These are phyloP conservation scores for Salvator merianae DNA, from an alignment of 2,113 vertebrate genomes.

Conservation along the genomic window DNA sequence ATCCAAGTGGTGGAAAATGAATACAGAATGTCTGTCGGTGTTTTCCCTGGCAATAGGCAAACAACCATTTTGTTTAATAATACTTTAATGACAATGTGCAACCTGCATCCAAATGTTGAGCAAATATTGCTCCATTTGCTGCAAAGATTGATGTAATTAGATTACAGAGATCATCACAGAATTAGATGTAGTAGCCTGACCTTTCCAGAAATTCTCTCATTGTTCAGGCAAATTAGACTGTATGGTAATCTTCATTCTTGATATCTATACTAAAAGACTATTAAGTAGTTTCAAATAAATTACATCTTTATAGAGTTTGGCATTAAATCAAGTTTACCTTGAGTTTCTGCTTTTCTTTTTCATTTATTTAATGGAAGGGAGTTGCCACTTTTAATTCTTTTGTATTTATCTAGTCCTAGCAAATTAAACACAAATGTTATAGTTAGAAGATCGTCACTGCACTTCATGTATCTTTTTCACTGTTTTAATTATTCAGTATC, in stretches of 20 bases:
- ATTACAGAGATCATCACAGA: conserved; percentile 51
- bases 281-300: conserved; percentile 28
- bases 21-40: conserved; percentile 51
- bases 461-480: neutral
- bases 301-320: neutral
- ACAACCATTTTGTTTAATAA: conserved; percentile 57
- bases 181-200: conserved; percentile 44
- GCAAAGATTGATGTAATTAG: conserved; percentile 57
- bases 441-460: neutral
- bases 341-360: neutral
- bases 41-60: conserved; percentile 59
- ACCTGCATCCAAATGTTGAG: conserved; percentile 45
- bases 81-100: conserved; percentile 43
- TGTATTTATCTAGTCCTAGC: neutral
- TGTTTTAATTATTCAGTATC: neutral
- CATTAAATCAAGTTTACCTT: neutral
- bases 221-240: conserved; percentile 53
- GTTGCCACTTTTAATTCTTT: neutral
- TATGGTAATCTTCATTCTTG: conserved; percentile 48
- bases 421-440: neutral
- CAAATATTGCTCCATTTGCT: conserved; percentile 55
- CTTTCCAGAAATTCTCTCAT: conserved; percentile 49
- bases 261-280: conserved; percentile 37
- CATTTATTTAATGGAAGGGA: neutral
- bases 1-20: conserved; percentile 29